Base-by-base conservation (phyloP, 2,888 invertebrate species). In the Dione vanillae region DNA sequence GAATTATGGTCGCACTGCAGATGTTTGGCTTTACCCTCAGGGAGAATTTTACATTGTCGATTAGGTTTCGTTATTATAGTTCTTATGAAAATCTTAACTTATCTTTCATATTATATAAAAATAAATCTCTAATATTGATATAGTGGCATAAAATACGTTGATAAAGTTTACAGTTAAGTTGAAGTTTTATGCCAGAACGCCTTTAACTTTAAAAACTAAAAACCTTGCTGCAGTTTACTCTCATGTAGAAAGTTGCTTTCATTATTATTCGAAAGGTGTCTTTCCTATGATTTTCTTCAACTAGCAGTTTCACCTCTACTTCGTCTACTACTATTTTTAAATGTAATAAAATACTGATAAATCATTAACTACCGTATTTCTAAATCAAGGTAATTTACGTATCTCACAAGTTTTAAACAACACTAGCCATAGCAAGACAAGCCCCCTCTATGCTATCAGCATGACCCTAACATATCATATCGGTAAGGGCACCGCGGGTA, bases 1-100 rank as follows among this genome's bases (percentile, higher is more conserved):
- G 37, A 47, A 67, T 62, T 62, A 70, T 67, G 51, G 43, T 64
- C 64, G 58, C 67, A 64, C 20, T 71, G 64, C 54, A 67, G 64
- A 68, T 62, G 61, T 41, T 67, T 54, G 61, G 40, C 51, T 66
- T 62, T 37, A 11, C 61, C 56, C 49, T 49, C 41, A 45, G 47
- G 54, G 49, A 62, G 37, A 45, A 16, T 49, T 56, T 61, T 61
- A 58, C 27, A 47, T 52, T 10, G 40, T 49, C 37, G 20, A 19
- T 19, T 58, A 12, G 45, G 47, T 56, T 67, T 40, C 19, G 9
- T 65, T 52, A 52, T 27, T 16, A 41, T 49, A 37, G 37, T 49
- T 47, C 19, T 43, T 14, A n/a, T 11, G 14, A 45, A 61, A 27
- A 61, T 10, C n/a, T 45, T 10, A 10, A n/a, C n/a, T 35, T 35